Evolutionary conservation across 37 sponge, comb jelly and placozoan species (phyloP).

Genomic region (Haliclona indistincta): DNA sequence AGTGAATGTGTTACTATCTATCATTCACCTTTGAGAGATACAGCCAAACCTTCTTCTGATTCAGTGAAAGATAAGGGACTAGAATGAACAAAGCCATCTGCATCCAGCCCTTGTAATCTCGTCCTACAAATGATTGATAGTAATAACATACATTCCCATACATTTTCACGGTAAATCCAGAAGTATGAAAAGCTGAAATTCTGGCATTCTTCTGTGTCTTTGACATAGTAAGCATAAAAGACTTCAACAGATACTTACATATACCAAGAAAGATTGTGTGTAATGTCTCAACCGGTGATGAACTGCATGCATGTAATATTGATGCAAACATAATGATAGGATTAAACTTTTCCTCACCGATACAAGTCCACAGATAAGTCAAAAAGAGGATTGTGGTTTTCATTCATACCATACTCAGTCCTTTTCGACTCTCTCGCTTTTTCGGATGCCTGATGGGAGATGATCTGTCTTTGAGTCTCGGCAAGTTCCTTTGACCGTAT

Average conservation of each 20-base stretch:
- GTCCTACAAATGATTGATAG: constrained; percentile 34
- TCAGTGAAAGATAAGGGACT: constrained; percentile 13
- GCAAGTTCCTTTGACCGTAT: too few species aligned
- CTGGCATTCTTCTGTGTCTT: constrained; percentile 18
- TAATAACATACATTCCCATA: constrained; percentile 12
- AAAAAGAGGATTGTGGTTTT: constrained; percentile 2
- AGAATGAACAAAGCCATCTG: constrained; percentile 46
- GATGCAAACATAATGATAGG: neutral
- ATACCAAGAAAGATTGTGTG: constrained; percentile 46
- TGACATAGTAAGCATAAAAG: constrained; percentile 10
- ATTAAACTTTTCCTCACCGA: neutral
- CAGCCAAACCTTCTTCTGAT: constrained; percentile 30
- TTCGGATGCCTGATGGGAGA: too few species aligned
- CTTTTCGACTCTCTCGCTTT: neutral
- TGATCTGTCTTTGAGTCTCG: too few species aligned
- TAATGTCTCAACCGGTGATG: constrained; percentile 39
- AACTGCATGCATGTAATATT: constrained; percentile 4
- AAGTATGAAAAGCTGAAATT: constrained; percentile 17
- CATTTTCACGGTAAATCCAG: constrained; percentile 24
- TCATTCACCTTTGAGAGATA: neutral
- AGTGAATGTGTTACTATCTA: too few species aligned
- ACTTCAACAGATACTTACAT: constrained; percentile 39
- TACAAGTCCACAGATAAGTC: neutral
- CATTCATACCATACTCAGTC: neutral
- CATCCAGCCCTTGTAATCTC: constrained; percentile 38